Evolutionary conservation across 2,888 invertebrate species (phyloP), one percentile per base, ranked within the genome.

Genomic region (Chalcosyrphus nemorum): DNA sequence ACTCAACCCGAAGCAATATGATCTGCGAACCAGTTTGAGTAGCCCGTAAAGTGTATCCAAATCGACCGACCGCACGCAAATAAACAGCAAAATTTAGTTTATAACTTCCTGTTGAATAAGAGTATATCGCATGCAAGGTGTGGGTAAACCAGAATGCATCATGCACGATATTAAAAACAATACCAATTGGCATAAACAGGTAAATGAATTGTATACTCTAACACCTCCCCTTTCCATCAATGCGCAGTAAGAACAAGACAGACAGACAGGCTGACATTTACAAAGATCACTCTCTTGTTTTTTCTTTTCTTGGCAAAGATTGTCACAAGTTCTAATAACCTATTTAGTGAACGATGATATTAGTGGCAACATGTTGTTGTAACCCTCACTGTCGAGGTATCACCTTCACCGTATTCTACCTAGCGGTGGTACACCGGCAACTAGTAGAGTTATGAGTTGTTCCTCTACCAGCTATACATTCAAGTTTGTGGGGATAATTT

Each of bases 291-390:
- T 47, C 27, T 24, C 9, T 27, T 11, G 15, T 11, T 3, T 52
- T 13, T 11, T 50, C 15, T 50, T 59, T 41, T 38, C 32, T 29
- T 11, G 21, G n/a, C 43, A 41, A 35, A 57, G 75, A 75, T 70
- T 76, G 76, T 80, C 78, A 68, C 80, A 84, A 84, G 84, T 59
- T 84, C 84, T 80, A 84, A 84, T 84, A 84, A 84, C 84, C 84
- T 84, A 78, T 84, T 84, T 80, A 80, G 74, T 38, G 70, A 80
- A 50, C 74, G 80, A 65, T 76, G 56, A 81, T 76, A 70, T 81
- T 70, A 54, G 80, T 47, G 59, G 65, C 65, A 80, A 38, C 52
- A 43, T 52, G 70, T 63, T 65, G 63, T 71, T 57, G 43, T 65
- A 70, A 76, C 56, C 70, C 56, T 76, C 52, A 43, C 57, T 52